Evolutionary conservation across 2,797 vertebrate species (phyloP), one percentile per base, ranked within the genome.

Genomic region (Coreius guichenoti): DNA sequence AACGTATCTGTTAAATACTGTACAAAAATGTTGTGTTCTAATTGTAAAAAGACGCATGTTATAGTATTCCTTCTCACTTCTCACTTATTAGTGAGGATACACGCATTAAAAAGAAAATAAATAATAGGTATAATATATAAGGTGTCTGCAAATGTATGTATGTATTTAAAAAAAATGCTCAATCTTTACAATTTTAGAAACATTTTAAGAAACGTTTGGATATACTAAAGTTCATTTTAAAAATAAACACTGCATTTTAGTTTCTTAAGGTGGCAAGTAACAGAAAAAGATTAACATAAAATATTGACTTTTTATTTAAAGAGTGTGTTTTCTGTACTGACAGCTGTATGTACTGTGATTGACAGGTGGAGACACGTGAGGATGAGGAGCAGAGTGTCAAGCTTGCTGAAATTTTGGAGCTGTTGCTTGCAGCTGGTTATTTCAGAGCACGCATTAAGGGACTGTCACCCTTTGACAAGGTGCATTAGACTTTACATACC

Each of bases 391-490:
- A 99, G 93, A 96, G 94, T 83, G 85, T 98, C 68, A 99, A 99
- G 87, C 88, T 99, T 90, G 87, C 94, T 1, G 98, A 99, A 92
- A 99, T 99, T 92, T 93, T 99, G 92, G 98, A 99, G 91, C 95
- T 99, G 5, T 93, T 99, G 92, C 94, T 99, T 89, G 98, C 97
- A 36, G 98, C 98, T 82, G 98, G 98, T 7, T 99, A 99, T 93
- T 99, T 99, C 91, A 92, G 98, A 87, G 97, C 98, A 36, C 95
- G 98, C 79, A 99, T 99, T 91, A 99, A 99, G 91, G 98, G 98
- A 1, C 92, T 99, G 39, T 98, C 98, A 1, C 96, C 98, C 3
- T 99, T 99, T 90, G 98, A 99, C 90, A 99, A 99, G 96, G 98
- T 98, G 90, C 7, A 29, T 39, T 13, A 54, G 19, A 49, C 51